Conservation (phyloP, 2,797 vertebrate genomes). For the Myiotriccus ornatus region DNA sequence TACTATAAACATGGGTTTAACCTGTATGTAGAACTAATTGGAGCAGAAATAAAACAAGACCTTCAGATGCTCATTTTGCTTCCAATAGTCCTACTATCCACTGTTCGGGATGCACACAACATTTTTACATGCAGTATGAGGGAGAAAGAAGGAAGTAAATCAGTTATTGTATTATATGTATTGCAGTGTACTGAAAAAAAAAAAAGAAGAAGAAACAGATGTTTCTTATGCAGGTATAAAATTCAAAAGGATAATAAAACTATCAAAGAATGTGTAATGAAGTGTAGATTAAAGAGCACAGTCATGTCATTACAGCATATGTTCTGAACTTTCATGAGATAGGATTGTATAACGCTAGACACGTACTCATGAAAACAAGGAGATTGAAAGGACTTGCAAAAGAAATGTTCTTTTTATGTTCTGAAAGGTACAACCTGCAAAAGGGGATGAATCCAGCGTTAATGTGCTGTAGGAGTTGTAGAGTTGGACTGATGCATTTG, state of each 20-base stretch:
- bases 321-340: conserved; percentile 6
- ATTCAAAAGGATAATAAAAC: conserved; percentile 28
- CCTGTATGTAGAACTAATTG: conserved; percentile 5
- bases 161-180: neutral
- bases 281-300: conserved; percentile 23
- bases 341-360: neutral
- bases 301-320: neutral
- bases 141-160: neutral
- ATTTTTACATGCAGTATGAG: neutral
- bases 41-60: neutral
- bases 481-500: neutral
- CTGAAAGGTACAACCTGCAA: neutral
- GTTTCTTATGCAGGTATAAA: conserved; percentile 28
- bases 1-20: conserved; percentile 5
- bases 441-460: neutral
- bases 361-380: neutral
- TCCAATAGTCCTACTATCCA: neutral
- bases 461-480: neutral
- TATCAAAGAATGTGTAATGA: neutral
- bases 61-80: neutral
- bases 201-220: neutral
- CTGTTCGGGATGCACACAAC: neutral
- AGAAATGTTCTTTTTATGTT: neutral
- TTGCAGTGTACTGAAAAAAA: neutral
- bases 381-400: neutral